Conservation (phyloP, 2,888 invertebrate genomes). For the Apotomis capreana region DNA sequence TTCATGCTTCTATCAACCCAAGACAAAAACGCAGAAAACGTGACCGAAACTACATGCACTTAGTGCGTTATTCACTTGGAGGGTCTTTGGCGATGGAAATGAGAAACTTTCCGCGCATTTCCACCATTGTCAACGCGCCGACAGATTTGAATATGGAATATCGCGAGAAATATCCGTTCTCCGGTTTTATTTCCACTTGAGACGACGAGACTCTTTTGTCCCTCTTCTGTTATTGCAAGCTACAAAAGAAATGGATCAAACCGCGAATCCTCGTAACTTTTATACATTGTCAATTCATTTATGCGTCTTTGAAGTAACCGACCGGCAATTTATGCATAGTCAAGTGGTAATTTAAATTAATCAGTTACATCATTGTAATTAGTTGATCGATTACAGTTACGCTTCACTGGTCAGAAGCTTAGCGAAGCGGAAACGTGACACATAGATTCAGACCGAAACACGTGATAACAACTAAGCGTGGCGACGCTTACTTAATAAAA, state of each 20-base stretch:
- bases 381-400: conserved; percentile 32
- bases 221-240: conserved; percentile 55
- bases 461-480: background rate
- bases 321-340: conserved; percentile 20
- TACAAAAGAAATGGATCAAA: conserved; percentile 50
- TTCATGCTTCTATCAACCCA: conserved; percentile 18
- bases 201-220: conserved; percentile 52
- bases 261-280: conserved; percentile 43
- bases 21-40: background rate
- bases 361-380: conserved; percentile 28
- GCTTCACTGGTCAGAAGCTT: conserved; percentile 16
- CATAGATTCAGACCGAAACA: conserved; percentile 15
- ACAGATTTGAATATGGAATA: conserved; percentile 61
- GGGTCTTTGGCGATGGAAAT: conserved; percentile 43
- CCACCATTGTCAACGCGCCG: conserved; percentile 48
- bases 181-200: conserved; percentile 58
- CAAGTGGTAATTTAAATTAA: conserved; percentile 22
- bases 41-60: background rate
- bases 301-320: conserved; percentile 24
- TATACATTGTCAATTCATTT: conserved; percentile 22
- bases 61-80: conserved; percentile 12
- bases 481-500: background rate
- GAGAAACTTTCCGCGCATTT: conserved; percentile 49
- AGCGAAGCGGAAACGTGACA: conserved; percentile 26
- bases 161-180: conserved; percentile 51